These are phyloP conservation scores for Eumeta japonica DNA, from an alignment of 1,140 invertebrate genomes.

Conservation along the genomic window DNA sequence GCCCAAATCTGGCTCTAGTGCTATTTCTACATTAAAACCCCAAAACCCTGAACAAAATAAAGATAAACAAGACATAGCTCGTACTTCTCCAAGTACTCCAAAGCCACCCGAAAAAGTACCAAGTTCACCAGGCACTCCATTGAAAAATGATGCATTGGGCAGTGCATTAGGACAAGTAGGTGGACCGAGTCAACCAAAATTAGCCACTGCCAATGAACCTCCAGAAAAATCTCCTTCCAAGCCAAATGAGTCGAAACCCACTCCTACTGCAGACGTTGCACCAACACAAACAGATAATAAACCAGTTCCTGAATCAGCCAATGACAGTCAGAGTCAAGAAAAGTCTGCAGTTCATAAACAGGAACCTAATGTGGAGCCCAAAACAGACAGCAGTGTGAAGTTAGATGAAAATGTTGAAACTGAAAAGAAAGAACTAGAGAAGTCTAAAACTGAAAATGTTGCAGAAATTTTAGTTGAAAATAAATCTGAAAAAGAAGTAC, in stretches of 20 bases:
- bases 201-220: conserved; percentile 41
- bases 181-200: conserved; percentile 34
- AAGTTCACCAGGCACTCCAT: conserved; percentile 31
- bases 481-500: not conserved
- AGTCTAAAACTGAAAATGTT: conserved; percentile 15
- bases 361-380: conserved; percentile 15
- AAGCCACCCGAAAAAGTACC: conserved; percentile 43
- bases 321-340: conserved; percentile 33
- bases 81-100: conserved; percentile 47
- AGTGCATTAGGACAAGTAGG: conserved; percentile 19
- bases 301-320: conserved; percentile 42
- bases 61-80: conserved; percentile 47
- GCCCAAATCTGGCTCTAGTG: conserved; percentile 32
- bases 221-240: conserved; percentile 42
- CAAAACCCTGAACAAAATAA: conserved; percentile 42
- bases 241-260: conserved; percentile 35
- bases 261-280: conserved; percentile 39
- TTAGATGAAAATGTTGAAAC: conserved; percentile 21
- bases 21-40: conserved; percentile 30
- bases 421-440: conserved; percentile 21
- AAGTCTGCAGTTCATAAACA: conserved; percentile 24
- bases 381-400: conserved; percentile 23
- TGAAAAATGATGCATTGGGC: conserved; percentile 30
- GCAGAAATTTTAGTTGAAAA: not conserved
- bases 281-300: conserved; percentile 43